Evolutionary conservation across 2,888 invertebrate genomes (phyloP), one percentile per base, ranked within the genome.

Genomic region (Tridacna gigas): DNA sequence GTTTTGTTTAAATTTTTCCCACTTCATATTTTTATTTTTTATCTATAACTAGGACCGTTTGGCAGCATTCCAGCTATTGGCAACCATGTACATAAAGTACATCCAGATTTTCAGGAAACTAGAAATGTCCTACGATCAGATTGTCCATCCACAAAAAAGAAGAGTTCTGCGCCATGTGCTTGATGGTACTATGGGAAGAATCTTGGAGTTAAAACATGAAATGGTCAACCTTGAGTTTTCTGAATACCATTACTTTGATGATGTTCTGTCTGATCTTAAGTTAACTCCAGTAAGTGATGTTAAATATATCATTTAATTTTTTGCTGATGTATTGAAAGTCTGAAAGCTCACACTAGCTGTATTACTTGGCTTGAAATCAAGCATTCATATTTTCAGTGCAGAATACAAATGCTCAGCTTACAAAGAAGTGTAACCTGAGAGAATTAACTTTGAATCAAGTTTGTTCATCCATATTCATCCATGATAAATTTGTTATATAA

Each of bases 81-180:
- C 95, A 0, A 95, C 94, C 0, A 93, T 98, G 75, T 97, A 98
- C 93, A 95, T 98, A 3, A 96, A 97, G 90, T 99, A 98, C 93
- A 97, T 98, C 9, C 95, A 97, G 37, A 96, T 97, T 0, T 96
- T 97, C 28, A 96, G 97, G 88, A 96, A 96, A 90, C 94, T 98
- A 51, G 97, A 97, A 91, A 95, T 96, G 79, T 97, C 97, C 83
- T 97, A 98, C 91, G 98, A 99, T 92, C 98, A 98, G 95, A 96
- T 98, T 91, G 96, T 98, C 61, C 99, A 99, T 94, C 98, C 99
- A 0, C 99, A 99, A 94, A 99, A 99, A 94, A 96, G 98, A 48
- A 94, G 97, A 74, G 95, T 98, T n/a, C 96, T 98, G 0, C 96
- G 96, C 28, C 94, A 94, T 82, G 93, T 95, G 20, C 90, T 95